phyloP scores from a whole-genome alignment of 2,888 invertebrate genomes.

The Dromius quadrimaculatus region DNA sequence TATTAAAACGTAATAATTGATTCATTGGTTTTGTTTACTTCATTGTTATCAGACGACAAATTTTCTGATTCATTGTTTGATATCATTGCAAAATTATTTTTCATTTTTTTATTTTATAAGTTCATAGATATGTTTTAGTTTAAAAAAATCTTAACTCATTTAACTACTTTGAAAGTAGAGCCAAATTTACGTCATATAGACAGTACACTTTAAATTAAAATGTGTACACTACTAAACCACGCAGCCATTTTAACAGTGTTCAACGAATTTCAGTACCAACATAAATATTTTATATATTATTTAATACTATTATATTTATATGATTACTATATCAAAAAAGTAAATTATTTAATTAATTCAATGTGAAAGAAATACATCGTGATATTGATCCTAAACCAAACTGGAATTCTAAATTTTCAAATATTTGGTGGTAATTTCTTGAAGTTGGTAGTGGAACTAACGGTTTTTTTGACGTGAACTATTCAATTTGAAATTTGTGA shows the following conservation, averaged over 20 bases:
- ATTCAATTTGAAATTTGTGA: constrained; percentile 28
- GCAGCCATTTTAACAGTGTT: constrained; percentile 45
- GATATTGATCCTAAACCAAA: too few species aligned
- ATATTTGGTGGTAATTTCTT: too few species aligned
- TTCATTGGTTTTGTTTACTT: constrained; percentile 1
- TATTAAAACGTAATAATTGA: not conserved
- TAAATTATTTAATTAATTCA: too few species aligned
- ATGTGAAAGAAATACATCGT: too few species aligned
- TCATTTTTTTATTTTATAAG: too few species aligned
- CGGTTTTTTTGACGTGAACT: constrained; percentile 22
- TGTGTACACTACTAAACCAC: constrained; percentile 50
- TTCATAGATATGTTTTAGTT: not conserved
- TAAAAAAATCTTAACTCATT: not conserved
- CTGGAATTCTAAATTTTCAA: too few species aligned
- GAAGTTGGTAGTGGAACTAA: not conserved
- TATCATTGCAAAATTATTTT: constrained; percentile 21
- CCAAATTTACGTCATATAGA: constrained; percentile 45
- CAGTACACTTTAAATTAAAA: constrained; percentile 51
- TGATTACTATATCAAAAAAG: too few species aligned
- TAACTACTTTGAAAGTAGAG: constrained; percentile 46
- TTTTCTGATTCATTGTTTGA: constrained; percentile 32
- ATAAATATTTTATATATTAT: too few species aligned
- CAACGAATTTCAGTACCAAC: not conserved
- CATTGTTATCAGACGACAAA: not conserved
- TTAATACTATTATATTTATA: too few species aligned